Evolutionary conservation across 2,797 vertebrate species (phyloP), one percentile per base, ranked within the genome.

Genomic region (Bucorvus abyssinicus): DNA sequence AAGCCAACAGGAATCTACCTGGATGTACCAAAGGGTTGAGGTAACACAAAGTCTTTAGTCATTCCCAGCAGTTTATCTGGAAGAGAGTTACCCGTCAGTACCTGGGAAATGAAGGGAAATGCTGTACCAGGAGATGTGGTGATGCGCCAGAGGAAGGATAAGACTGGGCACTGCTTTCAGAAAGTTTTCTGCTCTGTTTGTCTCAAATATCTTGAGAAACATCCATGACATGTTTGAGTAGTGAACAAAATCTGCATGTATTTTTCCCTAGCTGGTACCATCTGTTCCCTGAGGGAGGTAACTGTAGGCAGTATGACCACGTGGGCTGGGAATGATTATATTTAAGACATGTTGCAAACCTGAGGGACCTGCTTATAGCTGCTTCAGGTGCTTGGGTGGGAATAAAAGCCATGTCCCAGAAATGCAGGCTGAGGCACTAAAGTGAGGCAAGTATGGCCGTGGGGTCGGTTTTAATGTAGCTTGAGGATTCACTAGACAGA

Each of bases 191-290:
- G 63, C 6, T 40, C 61, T 82, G 34, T 69, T 79, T 79, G 32
- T 69, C 9, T 89, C 59, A 85, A 57, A 74, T 44, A 73, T 7
- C 59, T 40, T 69, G 40, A 84, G 64, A 86, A 87, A 93, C 42
- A 76, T 20, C 52, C n/a, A 6, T 2, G 4, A 38, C 3, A 2
- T 44, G 63, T 23, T 77, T 59, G 36, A 87, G 36, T 3, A 57
- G 5, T 29, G 38, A 93, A 73, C 10, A 85, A 89, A 92, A 82
- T 57, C 55, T 77, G 8, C 11, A 3, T 38, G 6, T 52, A 10
- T 56, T 92, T 88, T 88, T 56, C 56, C 34, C n/a, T 63, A 2
- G 21, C 59, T 57, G 38, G 9, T 40, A 34, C 60, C 0, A 0
- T 20, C 45, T 67, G 24, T 44, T 59, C 36, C 49, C 63, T 55